A percentile compares a stretch with the other conserved stretches of the same genome.
These are phyloP conservation scores for Astropecten irregularis DNA, from an alignment of 53 echinoderm and acorn worm genomes.

Conservation along the genomic window DNA sequence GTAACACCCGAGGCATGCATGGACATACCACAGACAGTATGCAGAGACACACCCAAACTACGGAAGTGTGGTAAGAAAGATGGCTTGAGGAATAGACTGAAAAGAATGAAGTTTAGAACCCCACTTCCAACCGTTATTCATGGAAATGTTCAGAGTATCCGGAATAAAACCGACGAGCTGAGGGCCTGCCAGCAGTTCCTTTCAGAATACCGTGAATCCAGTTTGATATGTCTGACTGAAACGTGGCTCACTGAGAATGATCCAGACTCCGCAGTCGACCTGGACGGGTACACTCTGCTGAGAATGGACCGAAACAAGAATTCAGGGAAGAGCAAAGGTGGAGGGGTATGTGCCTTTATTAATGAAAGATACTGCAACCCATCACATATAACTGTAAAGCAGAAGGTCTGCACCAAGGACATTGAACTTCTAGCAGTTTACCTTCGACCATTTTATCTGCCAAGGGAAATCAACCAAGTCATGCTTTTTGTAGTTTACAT, in stretches of 20 bases:
- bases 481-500: not conserved
- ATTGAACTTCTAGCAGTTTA: not conserved
- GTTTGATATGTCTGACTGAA: constrained; percentile 61
- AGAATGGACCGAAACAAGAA: constrained; percentile 13
- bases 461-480: not conserved
- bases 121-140: constrained; percentile 57
- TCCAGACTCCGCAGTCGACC: not conserved
- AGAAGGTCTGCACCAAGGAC: not conserved
- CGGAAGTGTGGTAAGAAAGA: constrained; percentile 43
- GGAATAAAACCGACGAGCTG: constrained; percentile 64
- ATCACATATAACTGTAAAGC: not conserved
- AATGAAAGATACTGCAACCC: not conserved
- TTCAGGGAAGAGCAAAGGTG: constrained; percentile 3
- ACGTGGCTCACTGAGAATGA: constrained; percentile 63
- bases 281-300: constrained; percentile 28
- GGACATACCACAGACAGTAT: too few relatives aligned
- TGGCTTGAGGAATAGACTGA: constrained; percentile 14
- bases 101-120: constrained; percentile 12
- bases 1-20: not conserved
- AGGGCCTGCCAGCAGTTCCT: constrained; percentile 4
- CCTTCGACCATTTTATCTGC: not conserved
- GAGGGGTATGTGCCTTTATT: not conserved
- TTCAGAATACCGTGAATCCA: constrained; percentile 54
- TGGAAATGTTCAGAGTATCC: constrained; percentile 50
- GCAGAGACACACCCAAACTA: not conserved